Base-by-base conservation (phyloP, 1,140 invertebrate species). In the Drosophila tsacasi region DNA sequence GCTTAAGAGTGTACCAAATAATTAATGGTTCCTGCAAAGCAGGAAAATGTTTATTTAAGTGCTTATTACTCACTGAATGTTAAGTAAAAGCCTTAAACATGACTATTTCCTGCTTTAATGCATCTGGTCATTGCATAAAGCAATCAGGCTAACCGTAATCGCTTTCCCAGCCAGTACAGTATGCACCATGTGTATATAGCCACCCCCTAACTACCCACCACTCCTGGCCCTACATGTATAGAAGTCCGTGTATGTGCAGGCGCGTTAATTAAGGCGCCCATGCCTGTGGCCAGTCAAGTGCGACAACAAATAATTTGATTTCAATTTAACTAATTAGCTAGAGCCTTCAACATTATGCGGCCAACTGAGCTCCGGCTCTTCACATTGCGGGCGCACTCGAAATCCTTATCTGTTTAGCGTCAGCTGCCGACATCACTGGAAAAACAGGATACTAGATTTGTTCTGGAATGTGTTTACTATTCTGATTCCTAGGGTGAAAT, bases 281-380 rank as follows among this genome's bases (percentile, higher is more conserved):
- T 81, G 90, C 84, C 79, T 76, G 84, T 84, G 90, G 89, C 57
- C 82, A 90, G 82, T 91, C 85, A 91, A 92, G 89, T 91, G 90
- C 90, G 81, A 92, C 89, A 92, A 90, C 90, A 91, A 91, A 91
- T 91, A 91, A 91, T 91, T 92, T 91, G 90, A 91, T 91, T 91
- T 91, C 90, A 91, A 91, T 91, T 91, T 81, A 89, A 90, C 85
- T 91, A 91, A 91, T 91, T 91, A 91, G 90, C 90, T 83, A 46
- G 65, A 72, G 81, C 85, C 79, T 82, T 84, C 85, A 80, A 89
- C 84, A 80, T 84, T 72, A 81, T 82, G 77, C 69, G 65, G 66
- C 60, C 76, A 73, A 55, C 76, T 68, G 25, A 49, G 60, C 60
- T 46, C 57, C 30, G 55, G n/a, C 32, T 71, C 49, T 52, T 27